Base-by-base conservation (phyloP, 2,888 invertebrate genomes). In the Diploptera punctata region DNA sequence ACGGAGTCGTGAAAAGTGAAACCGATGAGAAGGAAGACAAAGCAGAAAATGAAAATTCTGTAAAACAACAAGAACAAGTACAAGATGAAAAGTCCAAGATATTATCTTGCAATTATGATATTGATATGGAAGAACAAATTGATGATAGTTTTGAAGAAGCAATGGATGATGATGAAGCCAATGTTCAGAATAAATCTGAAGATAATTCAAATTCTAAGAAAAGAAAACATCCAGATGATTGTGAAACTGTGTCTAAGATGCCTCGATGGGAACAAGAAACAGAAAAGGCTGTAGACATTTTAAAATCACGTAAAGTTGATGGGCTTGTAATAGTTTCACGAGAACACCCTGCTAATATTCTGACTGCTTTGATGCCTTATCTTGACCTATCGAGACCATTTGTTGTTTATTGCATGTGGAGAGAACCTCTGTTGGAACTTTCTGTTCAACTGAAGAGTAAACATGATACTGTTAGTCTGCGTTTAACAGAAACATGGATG, bases 401-500 rank as follows among this genome's bases (percentile, higher is more conserved):
- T 80, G 94, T 95, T 0, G 88, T 98, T 33, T 98, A 92, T 82
- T 93, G 91, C 79, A 87, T 87, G 75, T 89, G 91, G 78, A 89
- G 91, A 75, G 96, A 97, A 86, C 92, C 96, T 0, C 83, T 99
- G 47, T 89, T 94, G 80, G 93, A 95, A 76, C 87, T 95, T 72
- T 98, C 93, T 81, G 84, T 90, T 70, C 88, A 90, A 77, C 83
- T 99, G 69, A 95, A 94, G 81, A 87, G 90, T 70, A 85, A 88
- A 68, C 86, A 87, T 71, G 89, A 90, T 80, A 89, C 93, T 19
- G 88, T 94, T 10, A 91, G 91, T 79, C 83, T 98, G 49, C 90
- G 90, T 80, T 83, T 99, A 10, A 90, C 91, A 49, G 93, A 93
- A 77, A 95, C 93, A 79, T 98, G 97, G 90, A 85, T 95, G 82